phyloP scores from a whole-genome alignment of 2,113 vertebrate genomes.

The Patagioenas fasciata region DNA sequence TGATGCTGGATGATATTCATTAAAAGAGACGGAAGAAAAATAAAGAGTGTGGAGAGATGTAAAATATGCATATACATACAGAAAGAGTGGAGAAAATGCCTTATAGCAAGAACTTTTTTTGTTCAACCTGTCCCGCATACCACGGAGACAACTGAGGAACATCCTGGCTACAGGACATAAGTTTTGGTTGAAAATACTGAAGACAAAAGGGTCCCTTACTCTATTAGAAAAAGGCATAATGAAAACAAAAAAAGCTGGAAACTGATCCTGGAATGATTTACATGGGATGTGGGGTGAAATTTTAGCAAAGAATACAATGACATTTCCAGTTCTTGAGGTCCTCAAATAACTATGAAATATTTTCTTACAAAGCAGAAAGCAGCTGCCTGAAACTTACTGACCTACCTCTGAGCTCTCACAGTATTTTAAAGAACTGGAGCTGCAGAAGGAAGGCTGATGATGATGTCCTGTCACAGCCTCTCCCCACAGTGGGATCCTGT shows the following conservation, averaged over 20 bases:
- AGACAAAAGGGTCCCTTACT: neutral
- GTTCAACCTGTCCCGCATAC: neutral
- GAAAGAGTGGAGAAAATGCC: neutral
- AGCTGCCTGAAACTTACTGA: neutral
- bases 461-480: neutral
- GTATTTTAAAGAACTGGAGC: neutral
- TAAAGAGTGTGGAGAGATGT: neutral
- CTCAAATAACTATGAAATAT: neutral
- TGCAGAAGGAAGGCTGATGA: neutral
- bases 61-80: neutral
- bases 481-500: neutral
- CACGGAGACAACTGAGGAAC: neutral
- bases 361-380: neutral
- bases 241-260: neutral
- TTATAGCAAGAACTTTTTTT: neutral
- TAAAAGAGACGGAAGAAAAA: neutral
- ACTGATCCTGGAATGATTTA: neutral
- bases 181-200: neutral
- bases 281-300: neutral
- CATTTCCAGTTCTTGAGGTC: neutral
- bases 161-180: neutral
- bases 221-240: neutral
- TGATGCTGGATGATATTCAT: neutral
- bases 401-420: neutral
- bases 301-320: neutral